Evolutionary conservation across 2,113 vertebrate genomes (phyloP), one percentile per base, ranked within the genome.

Genomic region (Oreocharis arfaki): DNA sequence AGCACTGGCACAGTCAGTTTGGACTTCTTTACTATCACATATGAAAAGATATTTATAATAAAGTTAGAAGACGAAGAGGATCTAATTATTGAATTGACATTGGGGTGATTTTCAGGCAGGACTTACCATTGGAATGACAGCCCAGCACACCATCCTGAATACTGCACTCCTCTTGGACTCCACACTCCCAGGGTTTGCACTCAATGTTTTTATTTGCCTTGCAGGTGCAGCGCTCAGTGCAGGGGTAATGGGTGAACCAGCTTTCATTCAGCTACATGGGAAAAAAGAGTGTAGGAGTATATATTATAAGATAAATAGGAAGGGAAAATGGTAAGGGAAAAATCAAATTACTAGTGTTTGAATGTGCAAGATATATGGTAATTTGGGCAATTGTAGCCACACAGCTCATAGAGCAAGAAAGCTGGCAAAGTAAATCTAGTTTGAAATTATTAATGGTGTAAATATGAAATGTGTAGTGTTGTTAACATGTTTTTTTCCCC

Each of bases 41-140:
- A 74, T 19, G 24, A 74, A 80, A 94, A 64, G 0, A 27, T 68
- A 87, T 67, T 90, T 84, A 17, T 75, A 53, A 64, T 30, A 68
- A 87, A 89, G n/a, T 8, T 73, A 79, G 46, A 49, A 75, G 42
- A 49, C 68, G 42, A 73, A 50, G 39, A 78, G 11, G 18, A 42
- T 86, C 69, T 91, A 76, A 53, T 49, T 56, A 60, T 24, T 17
- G 42, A 64, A 71, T 41, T 75, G 42, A 47, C 33, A 32, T 5
- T 27, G 9, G 39, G 30, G 39, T 16, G 10, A 26, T 68, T 79
- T 90, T 83, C 57, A 59, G 74, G 44, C n/a, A 93, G 50, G 28
- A 71, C 60, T 87, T 95, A 99, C 99, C 98, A 93, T 97, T 98
- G 23, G 98, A 98, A 94, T 99, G 98, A 84, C 99, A 99, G 69